Evolutionary conservation across 2,797 vertebrate genomes (phyloP).

Genomic region (Pristis pectinata): DNA sequence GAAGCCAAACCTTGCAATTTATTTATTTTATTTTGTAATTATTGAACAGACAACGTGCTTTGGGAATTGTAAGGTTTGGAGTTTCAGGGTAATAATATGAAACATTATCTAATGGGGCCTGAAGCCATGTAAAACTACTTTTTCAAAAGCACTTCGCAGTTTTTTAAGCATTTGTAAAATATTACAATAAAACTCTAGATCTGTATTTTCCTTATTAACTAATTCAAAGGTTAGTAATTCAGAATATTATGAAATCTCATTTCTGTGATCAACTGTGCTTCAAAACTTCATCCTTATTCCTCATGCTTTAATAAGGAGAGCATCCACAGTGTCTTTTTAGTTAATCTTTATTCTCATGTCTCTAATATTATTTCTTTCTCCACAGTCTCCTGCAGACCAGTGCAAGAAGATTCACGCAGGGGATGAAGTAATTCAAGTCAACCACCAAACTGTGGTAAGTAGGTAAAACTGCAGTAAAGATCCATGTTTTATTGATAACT

Average conservation of each 20-base stretch:
- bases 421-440: conserved; percentile 63
- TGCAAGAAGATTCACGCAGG: conserved; percentile 65
- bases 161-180: too few species aligned
- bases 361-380: conserved; percentile 11
- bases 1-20: neutral
- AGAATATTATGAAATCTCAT: neutral
- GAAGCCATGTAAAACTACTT: neutral
- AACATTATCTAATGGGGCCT: neutral
- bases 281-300: conserved; percentile 4
- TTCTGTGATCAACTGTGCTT: neutral
- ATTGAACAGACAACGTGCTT: neutral
- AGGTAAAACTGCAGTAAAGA: neutral
- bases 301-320: neutral
- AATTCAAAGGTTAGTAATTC: neutral
- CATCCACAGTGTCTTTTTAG: neutral
- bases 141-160: neutral
- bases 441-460: conserved; percentile 63
- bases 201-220: neutral
- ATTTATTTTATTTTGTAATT: neutral
- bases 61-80: neutral
- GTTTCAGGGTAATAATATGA: neutral
- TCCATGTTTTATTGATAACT: neutral
- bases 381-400: conserved; percentile 60
- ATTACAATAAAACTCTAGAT: neutral
- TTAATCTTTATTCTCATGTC: neutral